Conservation (phyloP, 2,888 invertebrate species). For the Drosophila anceps region DNA sequence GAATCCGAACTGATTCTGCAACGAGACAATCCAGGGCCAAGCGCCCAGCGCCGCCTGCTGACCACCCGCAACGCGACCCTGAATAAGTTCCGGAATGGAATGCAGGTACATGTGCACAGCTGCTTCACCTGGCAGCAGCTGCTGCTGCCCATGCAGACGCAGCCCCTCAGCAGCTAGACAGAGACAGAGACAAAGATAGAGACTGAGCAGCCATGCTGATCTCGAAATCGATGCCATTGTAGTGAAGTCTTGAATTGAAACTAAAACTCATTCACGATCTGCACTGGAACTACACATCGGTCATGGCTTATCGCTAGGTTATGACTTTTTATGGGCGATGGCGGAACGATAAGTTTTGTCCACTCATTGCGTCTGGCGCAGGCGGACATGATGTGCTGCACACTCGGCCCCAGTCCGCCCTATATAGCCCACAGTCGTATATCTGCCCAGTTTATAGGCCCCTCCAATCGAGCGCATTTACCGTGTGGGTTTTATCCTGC, state of each 20-base stretch:
- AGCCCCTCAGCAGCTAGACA: constrained; percentile 29
- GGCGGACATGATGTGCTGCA: constrained; percentile 1
- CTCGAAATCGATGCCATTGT: constrained; percentile 54
- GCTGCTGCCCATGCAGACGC: constrained; percentile 52
- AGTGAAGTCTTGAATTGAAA: constrained; percentile 47
- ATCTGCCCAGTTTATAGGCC: constrained; percentile 18
- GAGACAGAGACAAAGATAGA: constrained; percentile 3
- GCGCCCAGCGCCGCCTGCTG: constrained; percentile 40
- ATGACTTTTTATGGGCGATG: constrained; percentile 47
- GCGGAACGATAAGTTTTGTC: constrained; percentile 46
- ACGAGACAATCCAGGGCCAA: constrained; percentile 79
- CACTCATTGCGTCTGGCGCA: constrained; percentile 7
- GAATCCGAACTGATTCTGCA: constrained; percentile 66
- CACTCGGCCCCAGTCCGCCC: constrained; percentile 5
- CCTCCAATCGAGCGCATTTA: constrained; percentile 50
- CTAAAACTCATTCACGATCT: constrained; percentile 46
- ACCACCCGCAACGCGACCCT: constrained; percentile 70
- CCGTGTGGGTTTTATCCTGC: constrained; percentile 64
- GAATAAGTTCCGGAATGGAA: neutral
- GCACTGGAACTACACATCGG: constrained; percentile 59
- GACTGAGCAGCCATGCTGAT: constrained; percentile 20
- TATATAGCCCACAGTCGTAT: constrained; percentile 34
- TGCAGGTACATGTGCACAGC: constrained; percentile 5
- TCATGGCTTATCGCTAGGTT: constrained; percentile 49
- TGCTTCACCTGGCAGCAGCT: constrained; percentile 45